Base-by-base conservation (phyloP, 2,797 vertebrate species). In the Cygnus olor region DNA sequence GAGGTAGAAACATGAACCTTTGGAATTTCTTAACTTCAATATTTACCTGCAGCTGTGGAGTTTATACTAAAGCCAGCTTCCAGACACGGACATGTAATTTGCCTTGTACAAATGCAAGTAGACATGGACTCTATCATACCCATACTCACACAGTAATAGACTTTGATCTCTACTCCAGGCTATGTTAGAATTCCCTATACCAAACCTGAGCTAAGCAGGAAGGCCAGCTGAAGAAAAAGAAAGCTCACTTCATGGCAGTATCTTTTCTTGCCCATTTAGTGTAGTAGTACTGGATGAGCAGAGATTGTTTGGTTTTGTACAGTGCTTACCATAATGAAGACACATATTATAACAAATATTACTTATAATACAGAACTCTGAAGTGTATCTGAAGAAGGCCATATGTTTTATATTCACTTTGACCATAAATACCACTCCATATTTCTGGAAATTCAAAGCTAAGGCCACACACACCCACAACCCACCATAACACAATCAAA, bases 11-110 rank as follows among this genome's bases (percentile, higher is more conserved):
- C 10, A 19, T n/a, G n/a, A 60, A 47, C 24, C 77, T 91, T 76
- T 66, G 66, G 68, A 69, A 91, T 94, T 86, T 86, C 70, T 82
- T 22, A n/a, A 68, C 76, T 88, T 87, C 42, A 28, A 42, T 65
- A 54, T 3, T 28, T 20, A 49, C 11, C 65, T 65, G 42, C 22
- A 45, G 65, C 65, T 94, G 71, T 72, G 63, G 54, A 32, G 45
- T 83, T 69, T 69, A 45, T 6, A 74, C n/a, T 58, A 83, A 66
- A 4, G 8, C 8, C 61, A 86, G 63, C 15, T 94, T 81, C 38
- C 54, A 64, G 36, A 56, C 40, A 82, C 1, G 8, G 24, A 68
- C 6, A 11, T 2, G 20, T 18, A 81, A 87, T 71, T 63, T 81
- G 64, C 71, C 34, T 65, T 66, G 54, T 6, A 76, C 15, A 60